A percentile compares a stretch with the other conserved stretches of the same genome.
phyloP scores from a whole-genome alignment of 2,113 vertebrate species.

The Anhinga rufa region DNA sequence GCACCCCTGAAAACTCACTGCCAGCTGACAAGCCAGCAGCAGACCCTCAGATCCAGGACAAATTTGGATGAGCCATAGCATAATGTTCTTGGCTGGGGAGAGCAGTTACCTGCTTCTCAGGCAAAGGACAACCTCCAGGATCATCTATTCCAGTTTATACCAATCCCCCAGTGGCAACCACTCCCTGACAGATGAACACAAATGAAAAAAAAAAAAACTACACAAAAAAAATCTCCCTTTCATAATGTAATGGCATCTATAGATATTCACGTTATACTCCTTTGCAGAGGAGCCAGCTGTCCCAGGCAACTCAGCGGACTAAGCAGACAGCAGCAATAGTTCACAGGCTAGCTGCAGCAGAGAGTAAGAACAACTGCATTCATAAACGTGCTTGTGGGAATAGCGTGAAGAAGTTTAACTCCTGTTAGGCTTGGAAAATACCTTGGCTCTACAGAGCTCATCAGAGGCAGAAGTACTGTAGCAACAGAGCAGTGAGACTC shows the following conservation, averaged over 20 bases:
- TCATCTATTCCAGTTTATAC: not conserved
- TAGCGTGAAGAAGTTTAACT: not conserved
- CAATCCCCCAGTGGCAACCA: not conserved
- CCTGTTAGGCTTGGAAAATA: not conserved
- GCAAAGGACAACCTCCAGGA: not conserved
- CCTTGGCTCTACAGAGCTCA: not conserved
- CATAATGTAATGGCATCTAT: not conserved
- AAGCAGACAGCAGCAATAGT: not conserved
- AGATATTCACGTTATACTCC: not conserved
- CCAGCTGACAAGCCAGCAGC: not conserved
- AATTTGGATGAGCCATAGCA: not conserved
- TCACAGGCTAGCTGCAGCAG: not conserved
- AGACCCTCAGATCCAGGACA: not conserved
- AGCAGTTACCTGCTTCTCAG: not conserved
- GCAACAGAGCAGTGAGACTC: not conserved
- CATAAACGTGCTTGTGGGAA: not conserved
- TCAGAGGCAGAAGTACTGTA: not conserved
- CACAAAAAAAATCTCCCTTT: not conserved
- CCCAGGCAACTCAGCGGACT: not conserved
- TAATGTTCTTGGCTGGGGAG: not conserved
- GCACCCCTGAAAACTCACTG: not conserved
- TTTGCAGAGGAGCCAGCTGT: not conserved
- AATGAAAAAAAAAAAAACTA: not conserved
- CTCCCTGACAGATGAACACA: not conserved
- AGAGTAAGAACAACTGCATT: not conserved